Conservation (phyloP, 2,113 vertebrate genomes). For the Stigmatopora argus region DNA sequence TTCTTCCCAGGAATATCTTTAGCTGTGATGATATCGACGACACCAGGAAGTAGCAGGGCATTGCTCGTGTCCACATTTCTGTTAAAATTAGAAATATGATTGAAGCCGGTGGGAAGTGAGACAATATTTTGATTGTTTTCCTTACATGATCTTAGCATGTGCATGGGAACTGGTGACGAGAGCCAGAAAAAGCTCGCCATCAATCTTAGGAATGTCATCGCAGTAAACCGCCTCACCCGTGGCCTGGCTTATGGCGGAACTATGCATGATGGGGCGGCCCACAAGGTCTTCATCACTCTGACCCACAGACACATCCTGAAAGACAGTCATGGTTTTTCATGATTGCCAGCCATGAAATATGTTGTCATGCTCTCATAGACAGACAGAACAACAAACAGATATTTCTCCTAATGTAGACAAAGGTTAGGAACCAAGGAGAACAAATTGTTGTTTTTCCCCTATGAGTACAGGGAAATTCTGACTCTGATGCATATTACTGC, state of each 20-base stretch:
- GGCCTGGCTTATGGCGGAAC: conserved; percentile 79
- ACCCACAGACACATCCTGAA: conserved; percentile 63
- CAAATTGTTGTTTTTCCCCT: too few species aligned
- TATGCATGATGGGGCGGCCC: conserved; percentile 82
- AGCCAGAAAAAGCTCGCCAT: conserved; percentile 79
- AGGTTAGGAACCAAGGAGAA: neutral
- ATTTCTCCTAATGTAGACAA: neutral
- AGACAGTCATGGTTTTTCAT: neutral
- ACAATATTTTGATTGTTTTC: neutral
- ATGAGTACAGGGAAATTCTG: too few species aligned
- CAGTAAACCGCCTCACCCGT: conserved; percentile 86
- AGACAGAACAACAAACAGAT: too few species aligned
- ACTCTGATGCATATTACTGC: too few species aligned
- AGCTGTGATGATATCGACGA: conserved; percentile 65
- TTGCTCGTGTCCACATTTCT: conserved; percentile 62
- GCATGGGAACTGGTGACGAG: conserved; percentile 82
- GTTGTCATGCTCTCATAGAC: neutral
- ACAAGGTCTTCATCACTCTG: conserved; percentile 78
- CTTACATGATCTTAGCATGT: conserved; percentile 66
- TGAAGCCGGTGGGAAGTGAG: too few species aligned
- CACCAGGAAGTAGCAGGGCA: conserved; percentile 65
- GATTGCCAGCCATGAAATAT: neutral
- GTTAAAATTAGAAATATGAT: neutral
- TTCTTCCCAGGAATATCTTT: conserved; percentile 70
- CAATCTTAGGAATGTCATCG: conserved; percentile 77